Evolutionary conservation across 2,113 vertebrate species (phyloP), one percentile per base, ranked within the genome.

Genomic region (Channa argus): DNA sequence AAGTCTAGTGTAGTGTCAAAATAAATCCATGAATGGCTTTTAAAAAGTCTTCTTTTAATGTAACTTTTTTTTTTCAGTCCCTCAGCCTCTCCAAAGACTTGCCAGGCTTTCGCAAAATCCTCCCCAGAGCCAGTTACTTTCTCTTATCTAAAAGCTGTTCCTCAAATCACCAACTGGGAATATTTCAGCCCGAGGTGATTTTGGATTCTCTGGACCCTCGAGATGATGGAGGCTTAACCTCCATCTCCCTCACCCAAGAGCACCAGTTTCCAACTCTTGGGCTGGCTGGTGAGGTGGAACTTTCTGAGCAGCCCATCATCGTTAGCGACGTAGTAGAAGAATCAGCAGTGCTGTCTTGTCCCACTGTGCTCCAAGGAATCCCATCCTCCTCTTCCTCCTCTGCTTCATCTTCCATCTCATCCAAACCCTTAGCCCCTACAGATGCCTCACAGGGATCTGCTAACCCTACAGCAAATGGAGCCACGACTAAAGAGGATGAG

Each of bases 91-190:
- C 92, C 38, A 94, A 96, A 62, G 96, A 98, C 76, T 91, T 98
- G 77, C 97, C 98, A 71, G 98, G 98, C 63, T 99, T 98, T 88
- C 96, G 98, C 43, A 99, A 96, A 94, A 99, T 99, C 85, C 96
- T 98, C 8, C 98, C 98, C 47, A 96, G 98, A 87, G 95, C 96
- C 0, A 96, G 95, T 83, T 99, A 96, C 5, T 94, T 98, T 39
- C 92, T 99, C 64, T 92, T 99, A 68, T 95, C 97, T 15, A 97
- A 97, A 91, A 84, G 88, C 58, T 90, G 91, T 62, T 76, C 94
- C 5, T 91, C 94, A 0, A 94, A 94, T 56, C 94, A 95, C 39
- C 95, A 95, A 58, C 86, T 82, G 24, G 94, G 77, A 71, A 63
- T 51, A 8, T 90, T 93, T 74, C 91, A 93, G 0, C 51, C 96